These are phyloP conservation scores for Hypsopygia costalis DNA, from an alignment of 2,888 invertebrate genomes.

Conservation along the genomic window DNA sequence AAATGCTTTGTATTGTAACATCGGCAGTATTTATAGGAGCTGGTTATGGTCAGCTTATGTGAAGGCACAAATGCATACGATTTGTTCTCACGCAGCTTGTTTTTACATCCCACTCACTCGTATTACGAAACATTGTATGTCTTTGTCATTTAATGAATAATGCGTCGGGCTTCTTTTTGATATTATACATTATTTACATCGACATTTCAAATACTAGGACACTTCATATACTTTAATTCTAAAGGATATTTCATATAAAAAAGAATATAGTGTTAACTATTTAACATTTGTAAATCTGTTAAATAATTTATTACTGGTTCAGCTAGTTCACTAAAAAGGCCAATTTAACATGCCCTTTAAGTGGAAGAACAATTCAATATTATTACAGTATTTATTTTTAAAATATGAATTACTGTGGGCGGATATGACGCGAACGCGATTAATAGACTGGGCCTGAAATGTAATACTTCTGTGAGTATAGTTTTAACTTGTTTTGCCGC, in stretches of 20 bases:
- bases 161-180: constrained; percentile 36
- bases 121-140: constrained; percentile 26
- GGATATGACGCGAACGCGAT: too few species aligned
- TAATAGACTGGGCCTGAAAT: constrained; percentile 42
- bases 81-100: constrained; percentile 63
- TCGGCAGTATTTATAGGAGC: constrained; percentile 41
- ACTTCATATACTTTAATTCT: too few species aligned
- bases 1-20: constrained; percentile 43
- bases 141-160: constrained; percentile 41
- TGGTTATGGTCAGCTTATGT: constrained; percentile 42
- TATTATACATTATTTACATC: constrained; percentile 36
- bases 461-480: constrained; percentile 40
- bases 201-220: not conserved
- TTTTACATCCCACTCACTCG: constrained; percentile 45
- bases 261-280: too few species aligned
- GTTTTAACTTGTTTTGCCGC: constrained; percentile 46
- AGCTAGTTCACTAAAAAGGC: too few species aligned
- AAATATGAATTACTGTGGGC: not conserved
- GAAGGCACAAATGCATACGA: constrained; percentile 50
- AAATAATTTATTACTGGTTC: too few species aligned
- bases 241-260: too few species aligned
- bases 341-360: constrained; percentile 15
- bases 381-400: constrained; percentile 2
- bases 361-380: constrained; percentile 1
- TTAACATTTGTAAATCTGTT: constrained; percentile 15